These are phyloP conservation scores for Thymelicus lineola DNA, from an alignment of 2,888 invertebrate genomes.

Conservation along the genomic window DNA sequence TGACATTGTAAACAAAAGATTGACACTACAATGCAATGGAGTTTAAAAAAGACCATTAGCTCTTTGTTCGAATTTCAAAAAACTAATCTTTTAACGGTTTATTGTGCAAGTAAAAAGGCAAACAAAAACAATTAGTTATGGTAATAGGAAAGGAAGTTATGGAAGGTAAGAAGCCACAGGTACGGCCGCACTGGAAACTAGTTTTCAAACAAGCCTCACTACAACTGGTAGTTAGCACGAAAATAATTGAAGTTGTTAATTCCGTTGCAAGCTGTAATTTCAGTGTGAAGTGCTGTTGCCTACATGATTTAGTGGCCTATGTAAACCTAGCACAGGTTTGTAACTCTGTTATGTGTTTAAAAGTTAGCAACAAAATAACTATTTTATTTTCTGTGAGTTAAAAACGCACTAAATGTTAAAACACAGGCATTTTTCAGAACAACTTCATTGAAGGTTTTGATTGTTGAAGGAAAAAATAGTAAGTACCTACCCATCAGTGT, in stretches of 20 bases:
- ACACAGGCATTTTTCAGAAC: no score
- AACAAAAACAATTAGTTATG: constrained; percentile 73
- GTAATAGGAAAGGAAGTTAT: constrained; percentile 46
- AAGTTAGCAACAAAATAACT: no score
- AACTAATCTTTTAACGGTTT: constrained; percentile 45
- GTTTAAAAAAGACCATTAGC: constrained; percentile 40
- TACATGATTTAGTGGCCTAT: constrained; percentile 23
- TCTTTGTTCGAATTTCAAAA: constrained; percentile 39
- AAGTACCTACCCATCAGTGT: no score
- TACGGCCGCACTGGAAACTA: constrained; percentile 68
- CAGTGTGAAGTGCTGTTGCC: constrained; percentile 46
- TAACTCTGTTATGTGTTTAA: background rate
- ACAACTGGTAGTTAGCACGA: constrained; percentile 55
- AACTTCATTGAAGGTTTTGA: no score
- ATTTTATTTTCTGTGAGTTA: no score
- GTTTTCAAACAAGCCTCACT: constrained; percentile 65
- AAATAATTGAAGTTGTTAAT: constrained; percentile 76
- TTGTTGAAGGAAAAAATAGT: no score
- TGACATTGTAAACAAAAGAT: constrained; percentile 51
- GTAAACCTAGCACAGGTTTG: background rate
- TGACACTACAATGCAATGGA: constrained; percentile 41
- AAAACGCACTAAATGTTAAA: no score
- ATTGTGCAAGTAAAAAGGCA: constrained; percentile 68
- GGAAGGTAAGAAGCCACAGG: constrained; percentile 79
- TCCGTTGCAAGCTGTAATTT: constrained; percentile 55